These are phyloP conservation scores for Diaphora mendica DNA, from an alignment of 2,888 invertebrate species.

Conservation along the genomic window DNA sequence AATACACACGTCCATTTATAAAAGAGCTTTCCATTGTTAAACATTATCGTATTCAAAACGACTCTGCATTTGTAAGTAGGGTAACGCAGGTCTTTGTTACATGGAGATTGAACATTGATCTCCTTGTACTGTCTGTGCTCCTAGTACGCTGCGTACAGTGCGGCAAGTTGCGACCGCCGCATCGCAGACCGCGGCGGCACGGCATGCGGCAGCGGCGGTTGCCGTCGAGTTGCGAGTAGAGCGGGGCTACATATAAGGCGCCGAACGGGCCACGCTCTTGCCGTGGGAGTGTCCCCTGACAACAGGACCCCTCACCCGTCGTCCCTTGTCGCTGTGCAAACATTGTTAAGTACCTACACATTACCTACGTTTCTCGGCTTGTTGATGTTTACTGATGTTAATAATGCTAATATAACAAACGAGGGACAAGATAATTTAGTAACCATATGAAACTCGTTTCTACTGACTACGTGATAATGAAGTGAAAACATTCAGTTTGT, in stretches of 20 bases:
- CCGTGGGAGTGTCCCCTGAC: slow-evolving; percentile 54
- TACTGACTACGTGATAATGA: slow-evolving; percentile 17
- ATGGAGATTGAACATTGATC: slow-evolving; percentile 45
- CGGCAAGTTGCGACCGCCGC: slow-evolving; percentile 75
- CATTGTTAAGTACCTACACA: slow-evolving; percentile 43
- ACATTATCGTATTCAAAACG: slow-evolving; percentile 12
- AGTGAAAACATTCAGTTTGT: slow-evolving; percentile 6
- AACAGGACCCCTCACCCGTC: slow-evolving; percentile 43
- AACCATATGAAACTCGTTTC: slow-evolving; percentile 19
- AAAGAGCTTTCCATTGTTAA: slow-evolving; percentile 32
- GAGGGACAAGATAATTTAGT: slow-evolving; percentile 25
- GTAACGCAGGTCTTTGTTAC: slow-evolving; percentile 45
- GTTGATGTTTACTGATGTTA: slow-evolving; percentile 44
- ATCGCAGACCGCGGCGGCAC: slow-evolving; percentile 40
- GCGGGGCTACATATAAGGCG: slow-evolving; percentile 30
- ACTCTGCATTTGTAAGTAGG: slow-evolving; percentile 29
- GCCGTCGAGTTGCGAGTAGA: slow-evolving; percentile 38
- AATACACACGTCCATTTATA: slow-evolving; percentile 49
- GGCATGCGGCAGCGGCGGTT: slow-evolving; percentile 39
- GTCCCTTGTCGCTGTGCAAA: slow-evolving; percentile 42
- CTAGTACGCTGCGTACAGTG: slow-evolving; percentile 81
- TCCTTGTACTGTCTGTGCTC: slow-evolving; percentile 64
- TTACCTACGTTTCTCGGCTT: slow-evolving; percentile 43
- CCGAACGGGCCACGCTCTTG: slow-evolving; percentile 20
- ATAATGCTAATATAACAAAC: slow-evolving; percentile 31